A percentile compares a stretch with the other conserved stretches of the same genome.
Conservation (phyloP, 2,113 vertebrate genomes). For the Mustelus asterias region DNA sequence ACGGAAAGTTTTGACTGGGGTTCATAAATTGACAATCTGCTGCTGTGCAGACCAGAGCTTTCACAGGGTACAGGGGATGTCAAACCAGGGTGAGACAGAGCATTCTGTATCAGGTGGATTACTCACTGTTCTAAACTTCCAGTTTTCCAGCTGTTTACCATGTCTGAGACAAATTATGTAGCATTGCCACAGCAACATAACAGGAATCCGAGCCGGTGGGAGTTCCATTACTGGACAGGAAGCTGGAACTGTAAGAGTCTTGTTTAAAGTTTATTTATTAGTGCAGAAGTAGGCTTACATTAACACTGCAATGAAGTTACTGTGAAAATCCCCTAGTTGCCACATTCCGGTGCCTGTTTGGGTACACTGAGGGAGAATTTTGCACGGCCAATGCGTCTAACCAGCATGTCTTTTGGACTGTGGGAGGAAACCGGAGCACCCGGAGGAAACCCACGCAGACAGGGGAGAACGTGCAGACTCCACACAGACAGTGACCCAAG, state of each 20-base stretch:
- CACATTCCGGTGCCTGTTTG: no score
- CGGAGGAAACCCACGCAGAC: no score
- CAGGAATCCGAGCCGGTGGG: background rate
- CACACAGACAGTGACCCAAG: no score
- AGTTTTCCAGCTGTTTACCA: background rate
- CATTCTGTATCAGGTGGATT: background rate
- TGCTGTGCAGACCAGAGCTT: background rate
- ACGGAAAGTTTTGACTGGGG: background rate
- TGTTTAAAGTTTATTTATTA: background rate
- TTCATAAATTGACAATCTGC: background rate
- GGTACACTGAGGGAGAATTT: no score
- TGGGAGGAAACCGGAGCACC: no score
- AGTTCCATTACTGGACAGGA: background rate
- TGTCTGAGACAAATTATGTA: background rate
- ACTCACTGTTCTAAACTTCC: background rate
- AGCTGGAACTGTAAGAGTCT: background rate
- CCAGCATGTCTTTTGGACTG: no score
- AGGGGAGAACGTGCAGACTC: no score
- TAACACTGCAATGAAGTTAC: no score
- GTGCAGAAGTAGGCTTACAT: no score
- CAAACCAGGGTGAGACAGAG: background rate
- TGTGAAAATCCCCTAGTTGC: no score
- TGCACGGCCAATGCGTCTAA: no score
- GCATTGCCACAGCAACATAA: background rate
- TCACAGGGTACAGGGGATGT: background rate